A percentile compares a stretch with the other conserved stretches of the same genome.
Evolutionary conservation across 1,140 invertebrate species (phyloP).

Genomic region (Bacillus rossius): DNA sequence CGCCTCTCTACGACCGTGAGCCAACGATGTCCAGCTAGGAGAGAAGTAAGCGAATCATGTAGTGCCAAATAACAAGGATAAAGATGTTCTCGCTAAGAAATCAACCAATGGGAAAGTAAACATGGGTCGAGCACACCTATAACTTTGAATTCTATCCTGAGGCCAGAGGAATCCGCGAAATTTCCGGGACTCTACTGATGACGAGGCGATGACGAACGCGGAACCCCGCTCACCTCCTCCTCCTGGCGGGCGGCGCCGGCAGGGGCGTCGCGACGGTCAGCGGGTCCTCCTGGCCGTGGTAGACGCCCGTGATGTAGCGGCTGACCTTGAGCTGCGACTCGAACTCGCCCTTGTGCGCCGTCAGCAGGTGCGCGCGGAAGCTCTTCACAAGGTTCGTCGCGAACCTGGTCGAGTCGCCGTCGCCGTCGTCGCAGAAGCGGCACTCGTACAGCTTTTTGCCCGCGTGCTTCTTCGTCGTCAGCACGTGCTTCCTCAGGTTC

Average conservation of each 20-base stretch:
- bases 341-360: conserved; percentile 47
- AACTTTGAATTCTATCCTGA: too few relatives aligned
- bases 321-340: conserved; percentile 39
- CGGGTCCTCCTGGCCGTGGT: conserved; percentile 41
- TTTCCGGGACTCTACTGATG: too few relatives aligned
- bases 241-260: background rate
- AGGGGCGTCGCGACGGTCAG: conserved; percentile 13
- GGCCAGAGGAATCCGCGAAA: too few relatives aligned
- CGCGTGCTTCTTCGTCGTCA: conserved; percentile 70
- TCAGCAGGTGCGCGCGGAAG: conserved; percentile 57
- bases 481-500: conserved; percentile 79
- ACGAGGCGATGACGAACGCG: too few relatives aligned
- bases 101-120: too few relatives aligned
- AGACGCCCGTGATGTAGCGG: conserved; percentile 31
- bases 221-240: background rate
- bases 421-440: conserved; percentile 44
- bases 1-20: too few relatives aligned
- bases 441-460: conserved; percentile 75
- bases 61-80: too few relatives aligned
- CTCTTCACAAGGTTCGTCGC: conserved; percentile 59
- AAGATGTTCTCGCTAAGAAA: too few relatives aligned
- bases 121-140: too few relatives aligned
- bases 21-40: too few relatives aligned
- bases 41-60: too few relatives aligned
- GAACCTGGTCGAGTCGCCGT: conserved; percentile 40